These are phyloP conservation scores for Toxonevra muliebris DNA, from an alignment of 2,888 invertebrate genomes.

Conservation along the genomic window DNA sequence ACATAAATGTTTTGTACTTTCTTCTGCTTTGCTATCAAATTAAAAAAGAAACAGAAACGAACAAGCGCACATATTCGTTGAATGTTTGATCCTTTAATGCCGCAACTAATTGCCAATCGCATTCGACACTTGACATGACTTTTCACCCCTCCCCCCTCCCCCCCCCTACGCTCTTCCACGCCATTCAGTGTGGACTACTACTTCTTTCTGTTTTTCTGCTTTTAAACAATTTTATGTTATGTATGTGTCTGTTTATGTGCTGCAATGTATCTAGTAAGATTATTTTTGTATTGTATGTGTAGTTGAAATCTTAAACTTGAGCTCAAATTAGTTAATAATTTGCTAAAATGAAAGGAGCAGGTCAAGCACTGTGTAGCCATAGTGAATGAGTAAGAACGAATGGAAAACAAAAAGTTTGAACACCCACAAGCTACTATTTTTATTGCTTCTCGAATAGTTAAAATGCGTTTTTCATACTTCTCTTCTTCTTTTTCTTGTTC, in stretches of 20 bases:
- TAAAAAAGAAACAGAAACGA: slow-evolving; percentile 1
- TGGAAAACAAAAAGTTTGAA: too few relatives aligned
- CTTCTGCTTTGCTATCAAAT: neutral
- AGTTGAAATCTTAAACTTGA: neutral
- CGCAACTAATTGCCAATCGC: slow-evolving; percentile 35
- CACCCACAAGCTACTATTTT: too few relatives aligned
- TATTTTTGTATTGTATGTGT: too few relatives aligned
- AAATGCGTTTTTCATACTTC: too few relatives aligned
- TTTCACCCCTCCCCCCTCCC: too few relatives aligned
- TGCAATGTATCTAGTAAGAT: neutral
- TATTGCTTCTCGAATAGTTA: too few relatives aligned
- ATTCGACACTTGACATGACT: slow-evolving; percentile 35
- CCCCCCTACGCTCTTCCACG: slow-evolving; percentile 11
- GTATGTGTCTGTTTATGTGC: neutral
- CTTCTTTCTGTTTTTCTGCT: neutral
- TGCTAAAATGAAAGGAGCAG: neutral
- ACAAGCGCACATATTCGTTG: neutral
- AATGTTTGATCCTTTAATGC: slow-evolving; percentile 29
- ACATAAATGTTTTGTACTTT: neutral
- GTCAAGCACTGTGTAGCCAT: too few relatives aligned
- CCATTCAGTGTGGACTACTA: neutral
- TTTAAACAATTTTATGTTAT: neutral
- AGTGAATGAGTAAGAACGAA: too few relatives aligned
- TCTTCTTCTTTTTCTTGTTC: too few relatives aligned
- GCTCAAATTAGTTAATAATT: slow-evolving; percentile 11